Evolutionary conservation across 2,797 vertebrate species (phyloP), one percentile per base, ranked within the genome.

Genomic region (Mormyrops boulengeri): DNA sequence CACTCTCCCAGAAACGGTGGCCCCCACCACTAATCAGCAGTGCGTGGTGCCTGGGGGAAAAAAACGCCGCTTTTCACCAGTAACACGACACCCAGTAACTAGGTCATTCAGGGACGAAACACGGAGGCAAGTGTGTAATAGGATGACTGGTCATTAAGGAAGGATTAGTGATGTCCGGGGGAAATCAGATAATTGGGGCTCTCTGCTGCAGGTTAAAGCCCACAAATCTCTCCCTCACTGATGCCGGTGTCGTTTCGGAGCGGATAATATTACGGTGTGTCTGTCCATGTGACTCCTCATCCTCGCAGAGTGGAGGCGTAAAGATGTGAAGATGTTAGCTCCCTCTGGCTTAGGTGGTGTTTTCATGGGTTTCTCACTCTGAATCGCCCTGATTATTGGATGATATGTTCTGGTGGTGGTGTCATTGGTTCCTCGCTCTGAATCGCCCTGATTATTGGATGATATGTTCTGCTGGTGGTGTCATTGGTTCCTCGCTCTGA

Each of bases 111-210:
- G 62, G 41, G 8, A 50, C 85, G 14, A n/a, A 73, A 52, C 47
- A 50, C 47, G 49, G 60, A 73, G 60, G 9, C 26, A 52, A 34
- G 41, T 0, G 88, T 89, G 19, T 93, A 92, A 94, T 94, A 93
- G 92, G 91, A 50, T 88, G 60, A 62, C 49, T 30, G 38, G 66
- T 88, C 30, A 22, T 88, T 19, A 6, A 0, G 2, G 8, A 50
- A 82, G 57, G 34, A 50, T 0, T 89, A 91, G 88, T 88, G 88
- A 90, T 84, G 91, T 90, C 88, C 62, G 62, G 4, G 7, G 60
- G 47, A 89, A 77, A 87, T 49, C 53, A 52, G 44, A 22, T 93
- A 93, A 94, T 92, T 93, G 93, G 89, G 89, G 84, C 87, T 91
- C 91, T 84, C 90, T 73, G 9, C 44, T 73, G 47, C 66, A 22